Evolutionary conservation across 2,888 invertebrate species (phyloP), one percentile per base, ranked within the genome.

Genomic region (Mythimna albipuncta): DNA sequence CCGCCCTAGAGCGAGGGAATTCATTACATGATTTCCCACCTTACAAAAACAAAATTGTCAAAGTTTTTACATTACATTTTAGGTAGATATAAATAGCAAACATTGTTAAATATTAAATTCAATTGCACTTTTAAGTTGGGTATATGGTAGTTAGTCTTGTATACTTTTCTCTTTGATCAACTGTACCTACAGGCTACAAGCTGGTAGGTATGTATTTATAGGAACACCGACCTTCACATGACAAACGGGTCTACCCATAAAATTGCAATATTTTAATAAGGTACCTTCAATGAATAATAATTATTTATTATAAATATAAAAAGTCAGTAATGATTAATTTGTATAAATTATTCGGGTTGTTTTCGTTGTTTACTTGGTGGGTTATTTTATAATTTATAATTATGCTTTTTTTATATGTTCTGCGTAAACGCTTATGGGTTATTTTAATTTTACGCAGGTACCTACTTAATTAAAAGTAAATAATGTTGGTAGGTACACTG

Each of bases 251-350:
- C 70, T 81, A 92, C 91, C 91, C 88, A 89, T 92, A 93, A 93
- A 93, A 94, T 89, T 92, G 93, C 92, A 91, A 93, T 94, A 94
- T 94, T 93, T 94, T 94, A 94, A 93, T 93, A 93, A 91, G 90
- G 89, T 90, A 90, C 91, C 84, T 88, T 88, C 88, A 89, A 84
- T 90, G 93, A 91, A 94, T 94, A 91, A 90, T 89, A 94, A 94
- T 94, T 93, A 93, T 92, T 93, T 91, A 87, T 85, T 89, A 91
- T 92, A 92, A 91, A 64, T 65, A 69, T 73, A 44, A 77, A 66
- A 38, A 59, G 54, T 57, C 44, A 38, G n/a, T 61, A 73, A 64
- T 79, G 65, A 85, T 82, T 75, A 79, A 73, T 78, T 59, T 73
- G 47, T 66, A 65, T 76, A 64, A 41, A 59, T 80, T 50, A 80